Base-by-base conservation (phyloP, 2,113 vertebrate genomes). In the Symphodus melops region DNA sequence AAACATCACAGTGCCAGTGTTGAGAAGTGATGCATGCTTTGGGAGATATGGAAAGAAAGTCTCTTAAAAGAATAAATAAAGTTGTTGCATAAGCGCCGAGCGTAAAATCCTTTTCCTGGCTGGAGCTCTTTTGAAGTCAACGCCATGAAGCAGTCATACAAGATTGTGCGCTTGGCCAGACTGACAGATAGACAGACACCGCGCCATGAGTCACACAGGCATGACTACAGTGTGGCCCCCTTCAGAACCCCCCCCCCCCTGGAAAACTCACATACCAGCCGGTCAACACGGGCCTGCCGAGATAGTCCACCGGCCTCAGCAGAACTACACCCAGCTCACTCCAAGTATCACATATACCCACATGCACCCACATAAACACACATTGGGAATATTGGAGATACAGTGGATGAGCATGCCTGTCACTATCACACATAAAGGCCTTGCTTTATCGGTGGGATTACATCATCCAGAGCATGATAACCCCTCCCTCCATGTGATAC, bases 361-460 rank as follows among this genome's bases (percentile, higher is more conserved):
- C 79, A 82, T 72, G 62, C 53, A 79, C 75, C 61, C 84, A 82
- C 54, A 83, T 63, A 70, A 79, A 83, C 79, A 82, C 66, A 56
- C 61, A 74, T 20, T 67, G 69, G 75, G 73, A 85, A 82, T 68
- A 79, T 65, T 84, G 89, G 80, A 55, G 74, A 80, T 58, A 69
- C 76, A 84, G 84, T 64, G 53, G 75, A 81, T 71, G 71, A 84
- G 75, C 72, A 74, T 72, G 71, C 69, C 78, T 67, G 72, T 75
- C 69, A 77, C 82, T 61, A 77, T 87, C 82, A 85, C 73, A 78
- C 87, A 81, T 77, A 71, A 42, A 53, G 64, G 72, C 55, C 41
- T 36, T 67, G 76, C 90, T 93, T 94, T 92, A 94, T 92, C 25
- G 67, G 91, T 91, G 70, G 9, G 75, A 86, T 95, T 92, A 94